A percentile compares a stretch with the other conserved stretches of the same genome.
phyloP scores from a whole-genome alignment of 2,797 vertebrate genomes.

The Rhincodon typus region DNA sequence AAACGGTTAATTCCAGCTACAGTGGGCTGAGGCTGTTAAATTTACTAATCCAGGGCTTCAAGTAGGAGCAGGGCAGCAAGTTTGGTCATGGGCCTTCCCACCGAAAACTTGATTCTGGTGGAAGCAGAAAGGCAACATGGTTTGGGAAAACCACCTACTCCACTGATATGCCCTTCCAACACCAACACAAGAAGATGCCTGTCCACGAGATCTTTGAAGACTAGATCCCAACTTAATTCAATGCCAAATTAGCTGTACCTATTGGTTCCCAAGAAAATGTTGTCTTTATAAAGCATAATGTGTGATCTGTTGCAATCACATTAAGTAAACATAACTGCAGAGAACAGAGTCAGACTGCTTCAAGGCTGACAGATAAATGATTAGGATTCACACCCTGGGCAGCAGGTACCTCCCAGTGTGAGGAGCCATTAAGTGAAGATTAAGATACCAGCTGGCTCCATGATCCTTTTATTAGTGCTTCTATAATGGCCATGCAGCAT shows the following conservation, averaged over 20 bases:
- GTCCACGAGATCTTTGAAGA: neutral
- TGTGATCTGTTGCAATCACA: neutral
- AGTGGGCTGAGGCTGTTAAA: no score
- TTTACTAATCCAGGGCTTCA: no score
- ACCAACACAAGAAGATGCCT: no score
- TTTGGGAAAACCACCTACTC: no score
- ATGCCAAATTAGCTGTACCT: neutral
- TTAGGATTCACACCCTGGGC: neutral
- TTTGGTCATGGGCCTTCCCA: no score
- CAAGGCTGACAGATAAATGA: neutral
- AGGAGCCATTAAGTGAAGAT: constrained; percentile 9
- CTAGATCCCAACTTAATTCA: neutral
- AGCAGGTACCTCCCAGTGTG: neutral
- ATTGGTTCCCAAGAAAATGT: neutral
- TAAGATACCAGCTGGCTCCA: neutral
- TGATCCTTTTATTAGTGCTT: neutral
- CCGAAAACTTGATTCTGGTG: no score
- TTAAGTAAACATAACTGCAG: neutral
- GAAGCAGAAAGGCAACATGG: no score
- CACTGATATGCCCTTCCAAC: no score
- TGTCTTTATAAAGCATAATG: neutral
- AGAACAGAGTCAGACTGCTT: neutral
- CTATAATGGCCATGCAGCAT: neutral
- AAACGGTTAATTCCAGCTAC: no score
- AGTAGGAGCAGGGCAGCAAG: no score